Percentiles rank a stretch among this genome's conserved stretches.
These are phyloP conservation scores for Petromus typicus DNA, from an alignment of 2,113 vertebrate species.

Conservation along the genomic window DNA sequence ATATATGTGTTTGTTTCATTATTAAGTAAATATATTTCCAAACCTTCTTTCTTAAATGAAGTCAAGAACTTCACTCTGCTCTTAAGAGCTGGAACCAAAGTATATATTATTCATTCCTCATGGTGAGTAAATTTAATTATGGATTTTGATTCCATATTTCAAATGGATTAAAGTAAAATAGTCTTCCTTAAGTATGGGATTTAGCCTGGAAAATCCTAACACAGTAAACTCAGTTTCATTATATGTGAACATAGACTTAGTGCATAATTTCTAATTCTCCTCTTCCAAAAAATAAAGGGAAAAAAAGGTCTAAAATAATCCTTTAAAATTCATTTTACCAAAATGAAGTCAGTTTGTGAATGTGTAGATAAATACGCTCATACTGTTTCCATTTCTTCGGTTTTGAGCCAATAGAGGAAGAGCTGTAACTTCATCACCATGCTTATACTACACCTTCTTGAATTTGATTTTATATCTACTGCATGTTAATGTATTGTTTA, in stretches of 20 bases:
- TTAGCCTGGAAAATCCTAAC: conserved; percentile 65
- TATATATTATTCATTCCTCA: background rate
- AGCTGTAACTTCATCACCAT: background rate
- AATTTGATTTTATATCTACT: background rate
- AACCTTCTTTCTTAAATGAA: background rate
- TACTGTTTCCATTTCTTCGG: background rate
- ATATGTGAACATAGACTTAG: conserved; percentile 65
- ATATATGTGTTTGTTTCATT: background rate
- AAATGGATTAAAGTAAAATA: conserved; percentile 35
- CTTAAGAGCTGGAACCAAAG: conserved; percentile 13
- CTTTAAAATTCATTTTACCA: background rate
- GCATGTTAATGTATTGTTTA: background rate
- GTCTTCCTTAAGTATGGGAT: conserved; percentile 56
- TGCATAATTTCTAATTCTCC: conserved; percentile 72
- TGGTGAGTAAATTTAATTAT: conserved; percentile 32
- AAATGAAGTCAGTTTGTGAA: background rate
- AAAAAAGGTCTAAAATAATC: conserved; percentile 46
- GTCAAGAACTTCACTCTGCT: background rate
- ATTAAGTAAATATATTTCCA: background rate
- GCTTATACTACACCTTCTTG: background rate
- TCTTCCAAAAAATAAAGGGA: conserved; percentile 54
- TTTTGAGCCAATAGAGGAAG: background rate
- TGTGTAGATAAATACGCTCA: background rate
- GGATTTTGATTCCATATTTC: conserved; percentile 63
- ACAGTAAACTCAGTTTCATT: conserved; percentile 52